Evolutionary conservation across 2,888 invertebrate genomes (phyloP), one percentile per base, ranked within the genome.

Genomic region (Pheosia tremula): DNA sequence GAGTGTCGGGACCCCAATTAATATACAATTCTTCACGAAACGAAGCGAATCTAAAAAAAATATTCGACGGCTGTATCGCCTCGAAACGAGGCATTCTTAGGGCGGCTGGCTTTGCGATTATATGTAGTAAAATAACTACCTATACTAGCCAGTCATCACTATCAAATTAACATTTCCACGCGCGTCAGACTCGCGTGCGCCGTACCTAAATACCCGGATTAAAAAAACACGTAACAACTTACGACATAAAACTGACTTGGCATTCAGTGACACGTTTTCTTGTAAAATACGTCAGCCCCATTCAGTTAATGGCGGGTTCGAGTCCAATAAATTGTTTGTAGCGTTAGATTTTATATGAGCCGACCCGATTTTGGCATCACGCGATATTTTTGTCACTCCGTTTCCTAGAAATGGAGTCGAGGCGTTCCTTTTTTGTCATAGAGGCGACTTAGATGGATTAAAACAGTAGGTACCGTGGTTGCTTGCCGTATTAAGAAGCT

Each of bases 311-410:
- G 80, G 79, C 67, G 70, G 73, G 74, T 74, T 73, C 62, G 71
- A 73, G 68, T 73, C 71, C 67, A 71, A 74, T 74, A 77, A 78
- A 78, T 78, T 79, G 80, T 80, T 82, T 78, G 79, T 78, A 76
- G 77, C 75, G 77, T 81, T 82, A 76, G 77, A 72, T 78, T 78
- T 69, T 75, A 71, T 72, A 71, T 71, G 67, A 69, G 60, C 56
- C 6, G 71, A 67, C 56, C 60, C 55, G 53, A 63, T 69, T 67
- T 4, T 47, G 58, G 5, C 3, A 57, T 50, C 47, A 6, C 10
- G 5, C 64, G 66, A 70, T 50, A 73, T 56, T 41, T 47, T 9
- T 47, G 9, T 47, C n/a, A 11, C 47, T 1, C 3, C 1, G 41
- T 11, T 36, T n/a, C 47, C 9, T 5, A 5, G n/a, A 43, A 43